Evolutionary conservation across 1,140 invertebrate genomes (phyloP), one percentile per base, ranked within the genome.

Genomic region (Ceratoteleas bidentatus): DNA sequence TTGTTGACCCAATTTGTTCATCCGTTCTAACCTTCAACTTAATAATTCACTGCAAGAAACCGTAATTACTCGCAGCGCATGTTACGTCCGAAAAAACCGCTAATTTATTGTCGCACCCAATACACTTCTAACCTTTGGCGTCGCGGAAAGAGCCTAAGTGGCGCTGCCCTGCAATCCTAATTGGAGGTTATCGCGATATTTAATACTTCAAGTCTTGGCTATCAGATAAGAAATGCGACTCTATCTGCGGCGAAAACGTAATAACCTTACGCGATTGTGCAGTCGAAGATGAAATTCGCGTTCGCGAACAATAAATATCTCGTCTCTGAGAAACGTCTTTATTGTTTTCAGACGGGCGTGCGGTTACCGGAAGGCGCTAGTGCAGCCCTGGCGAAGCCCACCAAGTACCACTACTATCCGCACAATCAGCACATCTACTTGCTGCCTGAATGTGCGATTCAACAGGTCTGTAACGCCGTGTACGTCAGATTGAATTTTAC

Each of bases 351-450:
- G 95, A 95, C 91, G 49, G 88, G 95, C 77, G 93, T 95, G 81
- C 93, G 95, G 83, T 90, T 95, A 86, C 95, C 95, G 86, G 95
- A 94, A 78, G 94, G 94, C 34, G 94, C 94, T 1, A 93, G 94
- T 54, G 90, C 90, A 33, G 94, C 94, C 45, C 88, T 94, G 32
- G 93, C 94, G 24, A 97, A 97, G 88, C 96, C 96, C 3, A 97
- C 96, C 43, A 97, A 97, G 92, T 97, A 98, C 92, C 96, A 98
- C 88, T 97, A 97, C 92, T 97, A 97, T 90, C 96, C 96, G n/a
- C 96, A 97, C 92, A 97, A 97, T 91, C 96, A 97, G 90, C 96
- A 97, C 90, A 96, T 97, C 84, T 97, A 97, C 92, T 91, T 97
- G 83, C 92, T 98, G 64, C 97, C 97, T 61, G 97, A 98, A 92